A percentile compares a stretch with the other conserved stretches of the same genome.
Evolutionary conservation across 2,113 vertebrate species (phyloP).

Genomic region (Oncorhynchus tshawytscha): DNA sequence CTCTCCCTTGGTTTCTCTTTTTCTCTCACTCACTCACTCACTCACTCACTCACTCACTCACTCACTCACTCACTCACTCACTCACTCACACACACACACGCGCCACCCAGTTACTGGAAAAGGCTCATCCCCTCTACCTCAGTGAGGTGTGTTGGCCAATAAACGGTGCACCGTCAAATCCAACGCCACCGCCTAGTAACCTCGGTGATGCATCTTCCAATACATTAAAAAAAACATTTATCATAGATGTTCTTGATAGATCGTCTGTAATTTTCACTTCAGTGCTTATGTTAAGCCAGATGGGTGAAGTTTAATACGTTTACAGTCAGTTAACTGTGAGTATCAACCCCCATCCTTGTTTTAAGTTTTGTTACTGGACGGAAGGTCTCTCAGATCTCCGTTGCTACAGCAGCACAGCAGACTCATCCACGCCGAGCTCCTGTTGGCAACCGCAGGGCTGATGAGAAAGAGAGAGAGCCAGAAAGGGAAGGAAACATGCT

Average conservation of each 20-base stretch:
- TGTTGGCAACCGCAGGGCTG: neutral
- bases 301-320: neutral
- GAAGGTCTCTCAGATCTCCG: neutral
- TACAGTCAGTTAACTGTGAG: neutral
- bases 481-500: neutral
- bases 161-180: neutral
- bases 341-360: neutral
- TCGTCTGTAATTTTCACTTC: neutral
- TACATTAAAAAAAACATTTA: neutral
- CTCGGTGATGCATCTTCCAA: neutral
- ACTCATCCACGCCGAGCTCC: neutral
- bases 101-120: neutral
- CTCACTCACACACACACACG: accelerated
- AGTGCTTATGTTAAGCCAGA: neutral
- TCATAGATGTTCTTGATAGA: neutral
- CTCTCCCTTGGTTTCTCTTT: neutral
- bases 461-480: neutral
- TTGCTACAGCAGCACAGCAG: neutral
- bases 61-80: no score
- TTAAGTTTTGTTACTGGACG: neutral
- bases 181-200: neutral
- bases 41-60: no score
- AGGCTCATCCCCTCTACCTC: neutral
- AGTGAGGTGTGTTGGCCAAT: neutral
- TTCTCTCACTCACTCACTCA: no score